Conservation (phyloP, 2,888 invertebrate genomes). For the Archips xylosteana region DNA sequence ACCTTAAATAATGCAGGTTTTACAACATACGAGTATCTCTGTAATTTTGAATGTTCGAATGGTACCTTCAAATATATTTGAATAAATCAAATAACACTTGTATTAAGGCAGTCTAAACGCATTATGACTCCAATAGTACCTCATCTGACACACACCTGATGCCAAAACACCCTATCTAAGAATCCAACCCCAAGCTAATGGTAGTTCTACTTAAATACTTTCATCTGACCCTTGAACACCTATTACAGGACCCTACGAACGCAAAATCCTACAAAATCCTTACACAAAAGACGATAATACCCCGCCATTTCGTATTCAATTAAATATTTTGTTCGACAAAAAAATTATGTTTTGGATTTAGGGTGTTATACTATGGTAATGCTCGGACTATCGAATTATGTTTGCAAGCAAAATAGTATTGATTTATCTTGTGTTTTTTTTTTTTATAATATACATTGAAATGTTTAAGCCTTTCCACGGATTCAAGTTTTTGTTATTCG, state of each 20-base stretch:
- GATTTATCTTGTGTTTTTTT: neutral
- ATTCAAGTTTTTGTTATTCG: too few species aligned
- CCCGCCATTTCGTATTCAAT: slow-evolving; percentile 89
- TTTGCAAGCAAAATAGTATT: neutral
- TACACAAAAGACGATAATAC: slow-evolving; percentile 83
- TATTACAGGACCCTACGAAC: slow-evolving; percentile 67
- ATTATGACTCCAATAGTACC: slow-evolving; percentile 46
- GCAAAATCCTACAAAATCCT: slow-evolving; percentile 75
- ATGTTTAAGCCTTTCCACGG: too few species aligned
- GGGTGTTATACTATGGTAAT: slow-evolving; percentile 59
- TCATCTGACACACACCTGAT: slow-evolving; percentile 57
- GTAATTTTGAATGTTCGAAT: neutral
- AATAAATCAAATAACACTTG: slow-evolving; percentile 36
- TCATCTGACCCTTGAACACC: slow-evolving; percentile 76
- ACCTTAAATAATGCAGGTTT: too few species aligned
- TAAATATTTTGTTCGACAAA: slow-evolving; percentile 86
- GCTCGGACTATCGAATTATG: slow-evolving; percentile 37
- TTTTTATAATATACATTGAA: too few species aligned
- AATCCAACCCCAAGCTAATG: slow-evolving; percentile 64
- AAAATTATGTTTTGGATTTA: slow-evolving; percentile 84
- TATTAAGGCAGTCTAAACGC: slow-evolving; percentile 30
- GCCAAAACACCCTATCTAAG: slow-evolving; percentile 32
- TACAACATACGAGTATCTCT: neutral
- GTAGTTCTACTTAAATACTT: slow-evolving; percentile 72
- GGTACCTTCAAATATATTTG: neutral